Evolutionary conservation across 2,797 vertebrate species (phyloP).

Genomic region (Garrulus glandarius): DNA sequence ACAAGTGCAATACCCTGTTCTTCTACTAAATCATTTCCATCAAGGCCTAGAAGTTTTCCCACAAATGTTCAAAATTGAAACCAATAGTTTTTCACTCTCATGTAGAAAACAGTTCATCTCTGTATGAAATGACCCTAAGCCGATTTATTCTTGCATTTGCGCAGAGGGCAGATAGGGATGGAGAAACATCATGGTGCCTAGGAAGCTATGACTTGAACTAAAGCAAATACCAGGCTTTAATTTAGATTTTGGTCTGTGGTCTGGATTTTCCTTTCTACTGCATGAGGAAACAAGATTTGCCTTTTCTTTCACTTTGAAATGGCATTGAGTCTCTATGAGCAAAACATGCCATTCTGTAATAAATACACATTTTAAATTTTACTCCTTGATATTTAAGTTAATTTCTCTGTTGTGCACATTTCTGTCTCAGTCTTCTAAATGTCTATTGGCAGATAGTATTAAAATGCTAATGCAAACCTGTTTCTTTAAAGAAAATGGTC

Average conservation of each 20-base stretch:
- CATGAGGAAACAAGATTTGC: neutral
- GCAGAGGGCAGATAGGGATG: neutral
- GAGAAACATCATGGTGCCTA: neutral
- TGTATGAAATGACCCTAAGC: neutral
- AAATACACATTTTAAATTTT: neutral
- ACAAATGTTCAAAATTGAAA: neutral
- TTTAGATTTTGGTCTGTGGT: neutral
- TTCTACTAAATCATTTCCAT: neutral
- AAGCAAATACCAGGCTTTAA: neutral
- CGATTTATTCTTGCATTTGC: neutral
- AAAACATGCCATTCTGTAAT: neutral
- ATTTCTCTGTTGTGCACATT: neutral
- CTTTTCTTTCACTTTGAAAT: neutral
- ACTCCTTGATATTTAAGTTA: neutral
- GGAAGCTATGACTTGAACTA: neutral
- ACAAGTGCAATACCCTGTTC: neutral
- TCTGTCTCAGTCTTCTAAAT: neutral
- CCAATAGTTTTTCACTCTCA: neutral
- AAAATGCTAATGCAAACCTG: neutral
- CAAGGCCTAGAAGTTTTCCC: neutral
- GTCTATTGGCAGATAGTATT: neutral
- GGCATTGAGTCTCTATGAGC: neutral
- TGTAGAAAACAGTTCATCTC: neutral
- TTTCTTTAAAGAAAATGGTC: neutral
- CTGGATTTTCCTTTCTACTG: neutral